phyloP scores from a whole-genome alignment of 2,888 invertebrate genomes.

The Diploptera punctata region DNA sequence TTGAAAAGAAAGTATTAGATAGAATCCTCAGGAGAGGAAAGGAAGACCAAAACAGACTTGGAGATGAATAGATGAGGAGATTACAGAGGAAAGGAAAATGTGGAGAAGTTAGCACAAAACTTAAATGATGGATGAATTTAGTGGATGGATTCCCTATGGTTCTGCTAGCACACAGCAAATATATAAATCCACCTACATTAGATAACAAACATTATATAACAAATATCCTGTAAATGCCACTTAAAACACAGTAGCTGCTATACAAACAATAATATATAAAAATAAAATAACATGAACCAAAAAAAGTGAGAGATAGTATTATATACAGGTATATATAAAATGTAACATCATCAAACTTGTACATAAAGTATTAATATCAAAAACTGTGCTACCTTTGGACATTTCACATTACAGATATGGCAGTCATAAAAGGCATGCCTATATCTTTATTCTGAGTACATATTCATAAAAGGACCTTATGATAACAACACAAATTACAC shows the following conservation, averaged over 20 bases:
- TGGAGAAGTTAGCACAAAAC: too few species aligned
- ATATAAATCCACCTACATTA: too few species aligned
- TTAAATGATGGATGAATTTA: too few species aligned
- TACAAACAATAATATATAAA: constrained; percentile 5
- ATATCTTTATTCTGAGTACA: neutral
- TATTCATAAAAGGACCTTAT: neutral
- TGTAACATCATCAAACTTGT: neutral
- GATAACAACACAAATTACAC: too few species aligned
- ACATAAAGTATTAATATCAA: constrained; percentile 6
- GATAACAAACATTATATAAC: neutral
- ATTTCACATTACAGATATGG: neutral
- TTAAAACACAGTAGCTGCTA: neutral
- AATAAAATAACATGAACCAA: neutral
- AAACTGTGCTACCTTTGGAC: neutral
- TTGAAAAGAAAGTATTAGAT: too few species aligned
- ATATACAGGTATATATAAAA: neutral
- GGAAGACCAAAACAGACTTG: too few species aligned
- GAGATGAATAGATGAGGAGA: too few species aligned
- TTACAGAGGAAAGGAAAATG: too few species aligned
- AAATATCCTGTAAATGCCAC: neutral
- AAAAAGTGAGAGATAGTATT: neutral
- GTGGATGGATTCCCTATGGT: too few species aligned
- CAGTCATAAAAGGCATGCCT: neutral
- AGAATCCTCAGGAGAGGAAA: too few species aligned
- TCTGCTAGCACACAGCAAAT: too few species aligned